phyloP scores from a whole-genome alignment of 2,113 vertebrate species.

The Telmatochromis sp. region DNA sequence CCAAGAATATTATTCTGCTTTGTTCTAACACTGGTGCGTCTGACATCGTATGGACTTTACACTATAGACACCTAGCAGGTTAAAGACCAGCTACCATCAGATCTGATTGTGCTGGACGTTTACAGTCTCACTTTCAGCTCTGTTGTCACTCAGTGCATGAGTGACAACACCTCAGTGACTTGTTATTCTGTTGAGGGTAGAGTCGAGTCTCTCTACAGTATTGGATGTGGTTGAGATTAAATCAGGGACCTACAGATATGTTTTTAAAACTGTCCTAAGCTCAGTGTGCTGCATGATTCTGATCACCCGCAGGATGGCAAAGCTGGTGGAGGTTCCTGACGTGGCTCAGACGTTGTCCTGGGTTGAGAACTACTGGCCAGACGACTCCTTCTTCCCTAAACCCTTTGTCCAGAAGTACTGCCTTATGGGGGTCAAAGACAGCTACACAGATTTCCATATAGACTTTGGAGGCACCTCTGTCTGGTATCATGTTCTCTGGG shows the following conservation, averaged over 20 bases:
- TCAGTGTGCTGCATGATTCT: not conserved
- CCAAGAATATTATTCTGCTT: not conserved
- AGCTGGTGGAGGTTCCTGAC: constrained; percentile 92
- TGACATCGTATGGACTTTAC: not conserved
- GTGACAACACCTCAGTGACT: not conserved
- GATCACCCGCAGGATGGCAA: constrained; percentile 81
- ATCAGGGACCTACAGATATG: not conserved
- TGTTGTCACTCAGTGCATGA: not conserved
- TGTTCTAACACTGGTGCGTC: not conserved
- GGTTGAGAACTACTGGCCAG: constrained; percentile 99
- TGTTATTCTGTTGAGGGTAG: not conserved
- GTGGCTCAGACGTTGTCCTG: constrained; percentile 96
- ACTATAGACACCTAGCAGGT: not conserved
- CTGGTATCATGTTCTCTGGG: constrained; percentile 99
- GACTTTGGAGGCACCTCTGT: constrained; percentile 98
- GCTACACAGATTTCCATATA: constrained; percentile 98
- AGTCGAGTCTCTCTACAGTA: not conserved
- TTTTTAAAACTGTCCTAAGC: not conserved
- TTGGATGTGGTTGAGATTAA: not conserved
- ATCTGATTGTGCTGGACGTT: not conserved
- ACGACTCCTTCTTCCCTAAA: constrained; percentile 97
- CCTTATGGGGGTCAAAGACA: constrained; percentile 95
- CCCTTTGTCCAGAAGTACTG: constrained; percentile 99
- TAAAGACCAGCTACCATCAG: not conserved
- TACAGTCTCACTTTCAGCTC: not conserved